Evolutionary conservation across 2,888 invertebrate genomes (phyloP), one percentile per base, ranked within the genome.

Genomic region (Monoplex corrugatus): DNA sequence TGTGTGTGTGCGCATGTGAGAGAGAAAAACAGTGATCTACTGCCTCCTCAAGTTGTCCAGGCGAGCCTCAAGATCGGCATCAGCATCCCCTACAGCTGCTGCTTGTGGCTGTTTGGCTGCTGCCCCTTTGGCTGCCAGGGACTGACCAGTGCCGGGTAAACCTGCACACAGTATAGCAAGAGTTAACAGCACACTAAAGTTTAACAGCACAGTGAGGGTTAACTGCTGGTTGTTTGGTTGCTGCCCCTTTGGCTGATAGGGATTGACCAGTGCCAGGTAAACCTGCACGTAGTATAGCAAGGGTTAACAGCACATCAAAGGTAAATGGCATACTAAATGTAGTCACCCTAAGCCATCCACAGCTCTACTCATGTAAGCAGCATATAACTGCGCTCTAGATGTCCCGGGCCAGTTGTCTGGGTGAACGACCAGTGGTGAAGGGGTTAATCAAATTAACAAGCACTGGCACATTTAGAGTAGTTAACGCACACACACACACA

Each of bases 31-130:
- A 6, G 1, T 13, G 8, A 8, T n/a, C 45, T 92, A 96, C 97
- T 98, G 98, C 93, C 98, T 97, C 94, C 99, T 97, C 95, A 99
- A 97, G 96, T 99, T 99, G 96, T 99, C 99, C 94, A 99, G 97
- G 92, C 99, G 97, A 88, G 99, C 99, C 97, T 99, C 99, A 92
- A 99, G 97, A 96, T 99, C 99, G 38, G 99, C 99, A 97, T 99
- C 99, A 0, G 98, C 98, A 90, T 96, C 96, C 63, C 93, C 94
- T 0, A 94, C 94, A 75, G 94, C 92, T 2, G 91, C 91, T 43
- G 93, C 94, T 75, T 90, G 90, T 89, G 94, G 93, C 63, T 89
- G 87, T 80, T 93, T 94, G 16, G 94, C 92, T 8, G 94, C 93
- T 5, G 92, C 92, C 16, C 93, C 94, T 13, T 93, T 92, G 0